Evolutionary conservation across 2,888 invertebrate species (phyloP), one percentile per base, ranked within the genome.

Genomic region (Prenolepis imparis): DNA sequence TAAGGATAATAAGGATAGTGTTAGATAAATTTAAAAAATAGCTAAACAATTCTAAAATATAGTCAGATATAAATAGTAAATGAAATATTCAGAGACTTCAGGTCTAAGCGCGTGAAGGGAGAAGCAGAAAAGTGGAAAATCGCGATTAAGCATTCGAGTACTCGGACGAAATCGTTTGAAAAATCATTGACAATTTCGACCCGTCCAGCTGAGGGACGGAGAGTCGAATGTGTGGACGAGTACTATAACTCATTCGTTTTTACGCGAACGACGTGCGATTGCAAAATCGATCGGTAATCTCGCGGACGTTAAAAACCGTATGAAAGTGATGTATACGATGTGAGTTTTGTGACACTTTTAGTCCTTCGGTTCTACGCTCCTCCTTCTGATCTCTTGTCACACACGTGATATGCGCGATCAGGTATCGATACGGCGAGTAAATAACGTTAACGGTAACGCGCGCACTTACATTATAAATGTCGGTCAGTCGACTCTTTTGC

Each of bases 361-460:
- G 5, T 57, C 32, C 52, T 59, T 36, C 21, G 28, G 11, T 21
- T 36, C 32, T 70, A 74, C 41, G 61, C 15, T 68, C 32, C 18
- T 24, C 48, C 11, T 68, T 57, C 39, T 44, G 15, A 18, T 70
- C 68, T 68, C 75, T 80, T 57, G 32, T 81, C 75, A 86, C 84
- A 86, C 84, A 72, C 80, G 78, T 67, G 84, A 87, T 80, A 85
- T 86, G 86, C 82, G 84, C 84, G 82, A 85, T 61, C 82, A 84
- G 74, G 68, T 86, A 86, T 87, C 83, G 89, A 88, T 90, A 88
- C 87, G 87, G 70, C 59, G 57, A 89, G 83, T 85, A 57, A 78
- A 90, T 87, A 88, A 86, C 57, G 75, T 86, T 83, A 68, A 78
- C 75, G 80, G 67, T 82, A 59, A 83, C 83, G 61, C 55, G 55